phyloP scores from a whole-genome alignment of 2,888 invertebrate genomes.

The Limnephilus rhombicus region DNA sequence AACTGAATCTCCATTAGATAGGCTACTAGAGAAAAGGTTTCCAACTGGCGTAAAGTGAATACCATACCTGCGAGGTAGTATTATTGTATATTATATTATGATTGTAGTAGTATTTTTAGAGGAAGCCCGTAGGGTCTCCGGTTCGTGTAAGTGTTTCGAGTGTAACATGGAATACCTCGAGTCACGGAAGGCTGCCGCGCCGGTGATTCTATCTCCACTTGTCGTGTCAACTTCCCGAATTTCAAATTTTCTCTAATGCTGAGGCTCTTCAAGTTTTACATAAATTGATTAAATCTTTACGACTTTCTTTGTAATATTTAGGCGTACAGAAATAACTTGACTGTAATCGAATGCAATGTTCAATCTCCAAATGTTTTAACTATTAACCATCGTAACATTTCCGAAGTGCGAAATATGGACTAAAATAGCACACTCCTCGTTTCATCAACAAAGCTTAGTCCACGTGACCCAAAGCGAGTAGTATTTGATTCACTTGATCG shows the following conservation, averaged over 20 bases:
- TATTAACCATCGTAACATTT: too few relatives aligned
- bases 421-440: neutral
- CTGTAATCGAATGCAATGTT: too few relatives aligned
- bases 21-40: neutral
- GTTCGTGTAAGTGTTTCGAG: constrained; percentile 2
- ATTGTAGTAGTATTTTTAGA: neutral
- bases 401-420: neutral
- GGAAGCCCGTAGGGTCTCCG: constrained; percentile 15
- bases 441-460: neutral
- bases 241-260: constrained; percentile 42
- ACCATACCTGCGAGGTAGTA: neutral
- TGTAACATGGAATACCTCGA: constrained; percentile 22
- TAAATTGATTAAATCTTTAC: neutral
- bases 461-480: too few relatives aligned
- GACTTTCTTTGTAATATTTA: neutral
- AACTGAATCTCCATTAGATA: neutral
- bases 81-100: neutral
- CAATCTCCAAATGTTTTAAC: too few relatives aligned
- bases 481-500: neutral
- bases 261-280: constrained; percentile 21
- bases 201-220: constrained; percentile 52
- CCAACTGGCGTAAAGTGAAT: neutral
- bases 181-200: constrained; percentile 49
- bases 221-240: constrained; percentile 50
- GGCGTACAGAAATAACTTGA: too few relatives aligned